Evolutionary conservation across 2,113 vertebrate species (phyloP).

Genomic region (Nematolebias whitei): DNA sequence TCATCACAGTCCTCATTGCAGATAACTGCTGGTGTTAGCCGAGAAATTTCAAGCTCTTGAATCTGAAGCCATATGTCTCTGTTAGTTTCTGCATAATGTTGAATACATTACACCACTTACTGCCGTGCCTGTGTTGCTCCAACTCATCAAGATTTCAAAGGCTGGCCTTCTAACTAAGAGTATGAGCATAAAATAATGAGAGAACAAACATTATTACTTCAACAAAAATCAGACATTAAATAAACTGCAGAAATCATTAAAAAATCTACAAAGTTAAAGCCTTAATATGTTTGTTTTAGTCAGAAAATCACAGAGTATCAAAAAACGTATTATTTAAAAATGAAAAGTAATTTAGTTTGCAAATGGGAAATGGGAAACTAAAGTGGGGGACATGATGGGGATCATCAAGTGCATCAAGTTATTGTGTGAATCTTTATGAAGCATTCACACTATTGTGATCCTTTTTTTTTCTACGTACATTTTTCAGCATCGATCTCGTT

Average conservation of each 20-base stretch:
- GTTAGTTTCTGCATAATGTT: constrained; percentile 61
- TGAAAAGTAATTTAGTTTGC: not conserved
- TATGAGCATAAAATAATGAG: no score
- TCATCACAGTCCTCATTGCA: constrained; percentile 64
- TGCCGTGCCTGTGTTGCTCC: constrained; percentile 14
- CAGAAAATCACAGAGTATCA: not conserved
- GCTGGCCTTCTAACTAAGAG: constrained; percentile 9
- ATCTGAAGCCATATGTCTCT: constrained; percentile 68
- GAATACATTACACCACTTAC: constrained; percentile 41
- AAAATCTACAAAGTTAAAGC: not conserved
- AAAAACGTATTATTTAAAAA: not conserved
- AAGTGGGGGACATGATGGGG: no score
- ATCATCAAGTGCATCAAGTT: no score
- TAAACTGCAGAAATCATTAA: not conserved
- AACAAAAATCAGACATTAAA: not conserved
- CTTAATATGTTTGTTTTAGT: not conserved
- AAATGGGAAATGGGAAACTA: not conserved
- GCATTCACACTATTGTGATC: no score
- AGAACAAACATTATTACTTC: not conserved
- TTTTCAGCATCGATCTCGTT: no score
- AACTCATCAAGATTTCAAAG: constrained; percentile 17
- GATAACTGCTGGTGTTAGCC: constrained; percentile 71
- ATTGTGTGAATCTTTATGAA: no score
- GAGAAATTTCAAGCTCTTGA: constrained; percentile 46
- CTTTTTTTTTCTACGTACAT: no score